Evolutionary conservation across 2,888 invertebrate species (phyloP), one percentile per base, ranked within the genome.

Genomic region (Tricholauxania praeusta): DNA sequence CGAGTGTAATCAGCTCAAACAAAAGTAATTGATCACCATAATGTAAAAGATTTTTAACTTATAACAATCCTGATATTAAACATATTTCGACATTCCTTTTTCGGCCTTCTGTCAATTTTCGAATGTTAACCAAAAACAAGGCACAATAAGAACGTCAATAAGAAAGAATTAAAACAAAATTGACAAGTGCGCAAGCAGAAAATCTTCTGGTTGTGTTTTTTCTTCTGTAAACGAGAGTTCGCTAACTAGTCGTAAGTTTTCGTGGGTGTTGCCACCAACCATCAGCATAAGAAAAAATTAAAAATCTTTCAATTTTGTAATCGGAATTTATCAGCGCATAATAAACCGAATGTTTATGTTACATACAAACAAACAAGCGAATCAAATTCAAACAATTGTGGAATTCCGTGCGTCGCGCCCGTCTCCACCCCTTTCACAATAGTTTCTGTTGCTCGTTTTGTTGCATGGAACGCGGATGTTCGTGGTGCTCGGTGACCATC

Each of bases 121-220:
- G 28, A 28, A 28, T 28, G 28, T 28, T 28, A 28, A 28, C 22
- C 22, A 3, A 22, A 22, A 39, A 39, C 39, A 39, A 10, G 10
- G 39, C 39, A 10, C 1, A 10, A 39, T 39, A 39, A 57, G 14
- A 57, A 57, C 28, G 28, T 28, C 28, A 28, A 28, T 28, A 57
- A 12, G 57, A 19, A 57, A 57, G 22, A 28, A 14, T 28, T 1
- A 57, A 57, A 57, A 57, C 57, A 57, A 57, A 57, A 28, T 28
- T 66, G 66, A 66, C 66, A 66, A 32, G n/a, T 66, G 53, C 53
- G 32, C 63, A 71, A 64, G 17, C 57, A 55, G 71, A 71, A 71
- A 19, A 53, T 71, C 19, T 51, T 39, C 10, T 17, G 14, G 52
- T 71, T 52, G 22, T 49, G 51, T 53, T 55, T 55, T 47, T 71